These are phyloP conservation scores for Enteromius trimaculatus DNA, from an alignment of 2,797 vertebrate genomes.

Conservation along the genomic window DNA sequence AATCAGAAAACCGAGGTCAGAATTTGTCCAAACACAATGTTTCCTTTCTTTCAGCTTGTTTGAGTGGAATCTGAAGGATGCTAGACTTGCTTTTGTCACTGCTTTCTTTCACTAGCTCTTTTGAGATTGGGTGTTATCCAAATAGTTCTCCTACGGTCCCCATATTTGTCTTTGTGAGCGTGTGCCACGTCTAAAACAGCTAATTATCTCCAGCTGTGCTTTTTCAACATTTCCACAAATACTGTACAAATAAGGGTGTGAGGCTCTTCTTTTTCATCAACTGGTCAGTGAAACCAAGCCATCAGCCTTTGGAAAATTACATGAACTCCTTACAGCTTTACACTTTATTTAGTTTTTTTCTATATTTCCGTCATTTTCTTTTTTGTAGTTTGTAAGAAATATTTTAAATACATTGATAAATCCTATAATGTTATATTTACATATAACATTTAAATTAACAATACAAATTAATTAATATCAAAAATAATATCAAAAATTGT, in stretches of 20 bases:
- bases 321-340: neutral
- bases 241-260: neutral
- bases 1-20: neutral
- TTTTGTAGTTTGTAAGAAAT: neutral
- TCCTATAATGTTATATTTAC: neutral
- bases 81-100: constrained; percentile 58
- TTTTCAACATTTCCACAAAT: constrained; percentile 7
- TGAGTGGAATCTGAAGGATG: constrained; percentile 67
- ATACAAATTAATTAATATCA: neutral
- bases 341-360: neutral
- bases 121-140: constrained; percentile 58
- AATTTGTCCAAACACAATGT: constrained; percentile 53
- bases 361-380: too few relatives aligned
- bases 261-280: neutral
- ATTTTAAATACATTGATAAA: neutral
- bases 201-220: constrained; percentile 4
- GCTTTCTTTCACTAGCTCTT: constrained; percentile 50
- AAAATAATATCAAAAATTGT: neutral
- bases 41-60: constrained; percentile 61
- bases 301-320: neutral
- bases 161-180: constrained; percentile 6
- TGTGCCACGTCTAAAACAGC: neutral
- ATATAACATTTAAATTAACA: neutral
- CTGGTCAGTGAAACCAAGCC: neutral
- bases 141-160: constrained; percentile 8